Conservation (phyloP, 2,113 vertebrate species). For the Ovibos moschatus region DNA sequence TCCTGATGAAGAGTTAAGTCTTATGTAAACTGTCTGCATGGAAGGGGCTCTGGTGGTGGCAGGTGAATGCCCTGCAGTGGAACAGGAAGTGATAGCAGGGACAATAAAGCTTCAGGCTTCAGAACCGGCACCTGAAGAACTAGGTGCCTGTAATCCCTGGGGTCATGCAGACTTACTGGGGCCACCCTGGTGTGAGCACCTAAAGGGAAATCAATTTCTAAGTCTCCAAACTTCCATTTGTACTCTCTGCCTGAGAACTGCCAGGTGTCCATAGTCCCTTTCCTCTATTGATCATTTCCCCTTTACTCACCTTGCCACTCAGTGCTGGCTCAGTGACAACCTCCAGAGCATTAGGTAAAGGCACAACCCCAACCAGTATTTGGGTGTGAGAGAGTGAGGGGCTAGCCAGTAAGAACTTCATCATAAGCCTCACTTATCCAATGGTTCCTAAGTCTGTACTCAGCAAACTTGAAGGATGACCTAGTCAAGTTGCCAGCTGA, state of each 20-base stretch:
- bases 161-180: background rate
- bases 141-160: background rate
- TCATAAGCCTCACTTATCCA: background rate
- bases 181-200: background rate
- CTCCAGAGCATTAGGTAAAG: background rate
- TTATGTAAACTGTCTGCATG: rapidly evolving
- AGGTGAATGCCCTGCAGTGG: background rate
- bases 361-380: background rate
- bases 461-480: background rate
- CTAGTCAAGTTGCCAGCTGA: background rate
- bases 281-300: background rate
- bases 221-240: background rate
- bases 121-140: background rate
- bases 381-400: background rate
- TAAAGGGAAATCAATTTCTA: background rate
- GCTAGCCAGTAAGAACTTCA: background rate
- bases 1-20: background rate
- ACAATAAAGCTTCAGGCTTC: background rate
- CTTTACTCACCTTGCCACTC: background rate
- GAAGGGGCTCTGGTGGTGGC: background rate
- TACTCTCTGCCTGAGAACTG: background rate
- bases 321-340: background rate
- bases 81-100: too few relatives aligned
- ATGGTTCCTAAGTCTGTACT: background rate
- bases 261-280: background rate